Base-by-base conservation (phyloP, 2,113 vertebrate species). In the Ptilorrhoa leucosticta region DNA sequence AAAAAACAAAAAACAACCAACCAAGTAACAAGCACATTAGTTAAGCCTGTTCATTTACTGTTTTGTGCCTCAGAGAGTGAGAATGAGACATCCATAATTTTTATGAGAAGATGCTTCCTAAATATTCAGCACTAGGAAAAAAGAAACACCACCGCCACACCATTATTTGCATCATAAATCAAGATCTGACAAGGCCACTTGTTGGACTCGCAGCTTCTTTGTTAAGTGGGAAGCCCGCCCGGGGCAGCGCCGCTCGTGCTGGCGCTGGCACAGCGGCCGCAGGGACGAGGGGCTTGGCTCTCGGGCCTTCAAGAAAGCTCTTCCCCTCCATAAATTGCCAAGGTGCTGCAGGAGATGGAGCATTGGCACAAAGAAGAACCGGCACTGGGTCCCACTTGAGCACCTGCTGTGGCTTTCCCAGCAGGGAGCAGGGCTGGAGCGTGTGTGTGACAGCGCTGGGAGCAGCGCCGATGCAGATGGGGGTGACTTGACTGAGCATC, bases 21-120 rank as follows among this genome's bases (percentile, higher is more conserved):
- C 30, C 79, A 64, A 68, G 22, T 96, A 94, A 83, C 93, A n/a
- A 97, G 89, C 84, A 39, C 89, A 83, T 96, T 94, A 95, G 96
- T 96, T 97, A 97, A 97, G 97, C 97, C 93, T 97, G 84, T 96
- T 97, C 96, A 96, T 97, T 97, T 97, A 95, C 97, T 97, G 97
- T 97, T 97, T 97, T 97, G 93, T 97, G 97, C 96, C 97, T 96
- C 97, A 96, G 97, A 97, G 97, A 97, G 97, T 89, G 97, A 96
- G 96, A 97, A 56, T 97, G 95, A 97, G 93, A 97, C 97, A 92
- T 96, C 97, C 96, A 81, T 97, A 97, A 96, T 97, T 97, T 97
- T 97, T 97, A 97, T 97, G 97, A 96, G 96, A 97, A 97, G 97
- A 97, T 97, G 97, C 96, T 97, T 97, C 97, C 97, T 97, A 97